phyloP scores from a whole-genome alignment of 1,140 invertebrate species.

The Plutomurus gul region DNA sequence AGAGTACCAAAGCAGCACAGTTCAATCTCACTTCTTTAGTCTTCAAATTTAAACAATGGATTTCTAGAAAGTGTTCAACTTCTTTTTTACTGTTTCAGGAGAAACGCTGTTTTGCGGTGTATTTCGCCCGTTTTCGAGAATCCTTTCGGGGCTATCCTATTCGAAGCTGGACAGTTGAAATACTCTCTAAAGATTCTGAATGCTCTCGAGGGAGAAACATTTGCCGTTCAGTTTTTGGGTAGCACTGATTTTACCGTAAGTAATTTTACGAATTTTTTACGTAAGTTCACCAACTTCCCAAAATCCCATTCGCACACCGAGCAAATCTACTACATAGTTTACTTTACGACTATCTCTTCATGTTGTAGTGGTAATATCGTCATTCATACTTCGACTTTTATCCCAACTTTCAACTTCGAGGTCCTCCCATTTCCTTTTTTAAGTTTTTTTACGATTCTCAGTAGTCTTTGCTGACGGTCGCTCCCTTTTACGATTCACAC shows the following conservation, averaged over 20 bases:
- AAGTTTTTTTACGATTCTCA: not conserved
- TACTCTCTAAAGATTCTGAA: conserved; percentile 53
- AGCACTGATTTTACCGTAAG: conserved; percentile 52
- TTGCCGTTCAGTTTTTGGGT: conserved; percentile 53
- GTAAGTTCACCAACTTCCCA: too few relatives aligned
- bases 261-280: not conserved
- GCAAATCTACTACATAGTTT: not conserved
- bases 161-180: conserved; percentile 54
- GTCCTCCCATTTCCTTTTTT: not conserved
- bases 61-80: not conserved
- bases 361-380: not conserved
- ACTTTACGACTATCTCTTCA: not conserved
- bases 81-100: conserved; percentile 44
- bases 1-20: not conserved
- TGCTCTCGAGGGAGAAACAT: conserved; percentile 53
- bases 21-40: conserved; percentile 10
- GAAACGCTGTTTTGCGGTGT: conserved; percentile 53
- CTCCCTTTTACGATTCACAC: not conserved
- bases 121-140: conserved; percentile 53
- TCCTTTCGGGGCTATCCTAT: conserved; percentile 53
- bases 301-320: not conserved
- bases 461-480: not conserved
- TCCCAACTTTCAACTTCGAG: not conserved
- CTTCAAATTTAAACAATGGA: conserved; percentile 10
- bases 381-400: conserved; percentile 1